A percentile compares a stretch with the other conserved stretches of the same genome.
phyloP scores from a whole-genome alignment of 2,113 vertebrate genomes.

The Rhipidura dahli region DNA sequence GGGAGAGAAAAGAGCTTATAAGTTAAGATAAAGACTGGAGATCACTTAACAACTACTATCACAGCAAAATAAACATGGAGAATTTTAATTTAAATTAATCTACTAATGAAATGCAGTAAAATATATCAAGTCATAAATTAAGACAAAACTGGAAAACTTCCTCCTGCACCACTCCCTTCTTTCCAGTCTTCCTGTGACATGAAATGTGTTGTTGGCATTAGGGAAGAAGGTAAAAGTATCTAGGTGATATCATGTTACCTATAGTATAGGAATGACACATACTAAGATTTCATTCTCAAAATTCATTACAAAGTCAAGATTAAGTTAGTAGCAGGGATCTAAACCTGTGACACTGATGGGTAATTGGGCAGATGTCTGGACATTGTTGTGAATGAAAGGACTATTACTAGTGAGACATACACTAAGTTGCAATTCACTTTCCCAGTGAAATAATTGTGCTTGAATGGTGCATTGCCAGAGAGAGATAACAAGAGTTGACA shows the following conservation, averaged over 20 bases:
- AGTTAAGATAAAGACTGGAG: neutral
- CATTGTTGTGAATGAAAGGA: neutral
- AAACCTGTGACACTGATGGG: neutral
- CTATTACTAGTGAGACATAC: neutral
- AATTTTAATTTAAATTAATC: neutral
- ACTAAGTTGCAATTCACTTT: neutral
- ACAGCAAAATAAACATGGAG: neutral
- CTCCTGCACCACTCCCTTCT: rapidly evolving
- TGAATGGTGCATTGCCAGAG: neutral
- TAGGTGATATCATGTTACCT: neutral
- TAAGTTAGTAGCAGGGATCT: neutral
- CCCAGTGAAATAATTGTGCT: neutral
- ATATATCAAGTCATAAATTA: neutral
- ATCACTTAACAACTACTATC: neutral
- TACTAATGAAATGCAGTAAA: neutral
- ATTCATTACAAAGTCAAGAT: neutral
- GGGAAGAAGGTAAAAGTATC: neutral
- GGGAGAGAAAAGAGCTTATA: neutral
- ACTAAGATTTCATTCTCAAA: neutral
- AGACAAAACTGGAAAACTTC: neutral
- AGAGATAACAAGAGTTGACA: neutral
- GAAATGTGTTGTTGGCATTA: neutral
- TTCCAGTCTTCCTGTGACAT: neutral
- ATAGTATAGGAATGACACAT: neutral
- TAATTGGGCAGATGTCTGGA: neutral